Evolutionary conservation across 2,113 vertebrate genomes (phyloP), one percentile per base, ranked within the genome.

Genomic region (Pithys albifrons): DNA sequence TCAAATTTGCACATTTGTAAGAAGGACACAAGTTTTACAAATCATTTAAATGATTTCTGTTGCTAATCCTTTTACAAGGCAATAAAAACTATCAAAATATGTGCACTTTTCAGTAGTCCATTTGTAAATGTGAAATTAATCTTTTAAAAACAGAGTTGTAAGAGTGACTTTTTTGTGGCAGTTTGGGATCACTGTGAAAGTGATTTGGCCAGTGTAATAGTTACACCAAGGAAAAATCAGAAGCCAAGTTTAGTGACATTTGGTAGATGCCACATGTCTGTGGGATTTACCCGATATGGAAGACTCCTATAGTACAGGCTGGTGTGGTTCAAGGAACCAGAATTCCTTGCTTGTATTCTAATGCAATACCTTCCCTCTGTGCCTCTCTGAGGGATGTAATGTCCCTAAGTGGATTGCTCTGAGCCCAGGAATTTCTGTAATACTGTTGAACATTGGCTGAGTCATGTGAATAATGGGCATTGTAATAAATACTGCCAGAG

Each of bases 331-430:
- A 77, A 58, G 54, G 17, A 80, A 81, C 19, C 1, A 2, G 58
- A 90, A 66, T 46, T 54, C 43, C 45, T 66, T 46, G 14, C n/a
- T 90, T 77, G 16, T 79, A 46, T 72, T 71, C 65, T 73, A 69
- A 58, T 14, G 18, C 28, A 62, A 19, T 55, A 23, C 37, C 14
- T 41, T 52, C 12, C 15, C 15, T 83, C 41, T 1, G 0, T 52
- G 39, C 10, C 0, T 0, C 41, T 87, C 28, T 74, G 52, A 48
- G 69, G 35, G 37, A 39, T 57, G 6, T 51, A 39, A 37, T 2
- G 1, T 88, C 74, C 45, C 8, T 15, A 23, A 65, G 22, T 10
- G 37, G 46, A 67, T 61, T 69, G 55, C 35, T 83, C 28, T 82
- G 66, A 73, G 62, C 27, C 24, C 3, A 12, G 59, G 91, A 54